Percentiles rank a stretch among this genome's conserved stretches.
These are phyloP conservation scores for Paralinhomoeus sp. DNA, from an alignment of 2,888 invertebrate species.

Conservation along the genomic window DNA sequence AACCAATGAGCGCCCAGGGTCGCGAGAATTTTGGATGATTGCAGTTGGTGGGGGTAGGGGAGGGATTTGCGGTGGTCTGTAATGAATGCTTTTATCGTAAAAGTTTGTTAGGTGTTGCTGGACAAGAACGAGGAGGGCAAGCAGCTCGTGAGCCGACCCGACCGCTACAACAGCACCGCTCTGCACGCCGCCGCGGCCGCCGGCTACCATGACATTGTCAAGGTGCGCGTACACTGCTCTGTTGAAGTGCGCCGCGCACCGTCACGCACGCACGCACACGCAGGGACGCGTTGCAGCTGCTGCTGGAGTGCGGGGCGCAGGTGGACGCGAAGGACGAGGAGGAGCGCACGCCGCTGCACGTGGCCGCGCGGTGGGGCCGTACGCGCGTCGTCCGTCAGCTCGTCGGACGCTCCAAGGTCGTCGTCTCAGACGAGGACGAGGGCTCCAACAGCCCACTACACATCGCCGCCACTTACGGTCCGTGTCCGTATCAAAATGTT, in stretches of 20 bases:
- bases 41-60: too few species aligned
- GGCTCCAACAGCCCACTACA: conserved; percentile 30
- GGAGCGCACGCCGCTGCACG: conserved; percentile 30
- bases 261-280: too few species aligned
- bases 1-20: too few species aligned
- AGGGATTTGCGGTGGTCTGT: too few species aligned
- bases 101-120: too few species aligned
- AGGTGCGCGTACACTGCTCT: conserved; percentile 2
- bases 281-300: too few species aligned
- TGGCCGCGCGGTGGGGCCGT: conserved; percentile 23
- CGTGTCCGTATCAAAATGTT: background rate
- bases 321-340: conserved; percentile 31
- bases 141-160: conserved; percentile 26
- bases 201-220: conserved; percentile 10
- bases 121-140: conserved; percentile 16
- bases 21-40: too few species aligned
- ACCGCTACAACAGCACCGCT: conserved; percentile 30
- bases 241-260: background rate
- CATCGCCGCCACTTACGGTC: conserved; percentile 25
- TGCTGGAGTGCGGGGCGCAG: conserved; percentile 26
- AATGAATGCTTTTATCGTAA: too few species aligned
- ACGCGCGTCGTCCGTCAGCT: conserved; percentile 21
- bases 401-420: conserved; percentile 21
- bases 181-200: conserved; percentile 29
- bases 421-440: conserved; percentile 29